These are phyloP conservation scores for Anguilla megastoma DNA, from an alignment of 2,797 vertebrate genomes.

Conservation along the genomic window DNA sequence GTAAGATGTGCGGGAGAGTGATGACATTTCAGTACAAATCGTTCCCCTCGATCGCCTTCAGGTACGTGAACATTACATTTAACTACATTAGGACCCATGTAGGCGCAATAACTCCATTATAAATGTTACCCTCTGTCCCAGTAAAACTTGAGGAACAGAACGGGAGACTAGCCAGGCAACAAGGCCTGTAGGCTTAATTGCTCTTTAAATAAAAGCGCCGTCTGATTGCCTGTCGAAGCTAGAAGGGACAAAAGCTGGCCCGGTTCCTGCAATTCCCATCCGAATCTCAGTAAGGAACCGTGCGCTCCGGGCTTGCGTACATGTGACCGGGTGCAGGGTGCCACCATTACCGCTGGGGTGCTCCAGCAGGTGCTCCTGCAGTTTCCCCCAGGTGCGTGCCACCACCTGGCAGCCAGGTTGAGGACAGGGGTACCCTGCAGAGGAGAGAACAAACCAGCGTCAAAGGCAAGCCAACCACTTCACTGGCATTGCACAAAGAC, in stretches of 20 bases:
- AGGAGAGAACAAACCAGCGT: neutral
- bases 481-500: neutral
- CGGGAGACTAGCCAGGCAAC: neutral
- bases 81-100: neutral
- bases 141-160: neutral
- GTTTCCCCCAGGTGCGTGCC: slow-evolving; percentile 68
- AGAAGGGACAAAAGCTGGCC: neutral
- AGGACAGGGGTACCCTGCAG: slow-evolving; percentile 74
- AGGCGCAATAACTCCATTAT: neutral
- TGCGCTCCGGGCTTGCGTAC: neutral
- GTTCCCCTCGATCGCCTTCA: neutral
- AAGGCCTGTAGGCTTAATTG: neutral
- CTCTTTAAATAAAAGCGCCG: neutral
- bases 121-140: neutral
- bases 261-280: neutral
- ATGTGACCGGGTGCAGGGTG: neutral
- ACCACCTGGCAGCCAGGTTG: slow-evolving; percentile 59
- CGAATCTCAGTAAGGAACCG: neutral
- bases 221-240: neutral
- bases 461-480: neutral
- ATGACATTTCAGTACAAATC: neutral
- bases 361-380: slow-evolving; percentile 67
- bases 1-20: neutral
- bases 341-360: slow-evolving; percentile 63
- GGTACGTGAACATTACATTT: neutral